A percentile compares a stretch with the other conserved stretches of the same genome.
Evolutionary conservation across 2,113 vertebrate genomes (phyloP).

Genomic region (Halichoerus grypus): DNA sequence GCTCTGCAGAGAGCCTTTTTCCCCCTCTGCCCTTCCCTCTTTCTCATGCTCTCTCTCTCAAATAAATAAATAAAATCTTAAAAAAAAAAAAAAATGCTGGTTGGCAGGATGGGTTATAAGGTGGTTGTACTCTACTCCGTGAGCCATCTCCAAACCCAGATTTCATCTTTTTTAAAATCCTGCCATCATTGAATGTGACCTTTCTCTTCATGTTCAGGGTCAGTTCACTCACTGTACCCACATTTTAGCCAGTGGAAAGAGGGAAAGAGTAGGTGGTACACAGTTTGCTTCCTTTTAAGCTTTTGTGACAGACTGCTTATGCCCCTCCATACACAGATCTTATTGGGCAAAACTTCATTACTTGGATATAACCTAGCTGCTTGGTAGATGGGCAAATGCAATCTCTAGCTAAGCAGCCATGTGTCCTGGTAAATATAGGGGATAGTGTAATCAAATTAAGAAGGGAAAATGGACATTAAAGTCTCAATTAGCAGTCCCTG

Average conservation of each 20-base stretch:
- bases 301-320: background rate
- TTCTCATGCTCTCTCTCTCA: background rate
- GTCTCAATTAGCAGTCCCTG: background rate
- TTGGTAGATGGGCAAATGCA: background rate
- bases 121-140: background rate
- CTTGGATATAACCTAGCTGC: background rate
- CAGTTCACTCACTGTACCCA: background rate
- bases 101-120: background rate
- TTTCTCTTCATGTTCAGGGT: background rate
- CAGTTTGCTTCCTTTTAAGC: background rate
- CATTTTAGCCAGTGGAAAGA: background rate
- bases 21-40: background rate
- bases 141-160: background rate
- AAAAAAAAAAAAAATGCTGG: background rate
- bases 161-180: background rate
- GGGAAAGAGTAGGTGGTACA: background rate
- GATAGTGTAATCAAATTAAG: background rate
- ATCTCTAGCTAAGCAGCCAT: background rate
- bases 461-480: background rate
- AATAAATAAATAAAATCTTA: background rate
- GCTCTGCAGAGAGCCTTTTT: background rate
- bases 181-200: background rate
- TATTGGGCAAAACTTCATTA: background rate
- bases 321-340: background rate
- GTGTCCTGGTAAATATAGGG: background rate